Base-by-base conservation (phyloP, 2,113 vertebrate genomes). In the Phrynosoma platyrhinos region DNA sequence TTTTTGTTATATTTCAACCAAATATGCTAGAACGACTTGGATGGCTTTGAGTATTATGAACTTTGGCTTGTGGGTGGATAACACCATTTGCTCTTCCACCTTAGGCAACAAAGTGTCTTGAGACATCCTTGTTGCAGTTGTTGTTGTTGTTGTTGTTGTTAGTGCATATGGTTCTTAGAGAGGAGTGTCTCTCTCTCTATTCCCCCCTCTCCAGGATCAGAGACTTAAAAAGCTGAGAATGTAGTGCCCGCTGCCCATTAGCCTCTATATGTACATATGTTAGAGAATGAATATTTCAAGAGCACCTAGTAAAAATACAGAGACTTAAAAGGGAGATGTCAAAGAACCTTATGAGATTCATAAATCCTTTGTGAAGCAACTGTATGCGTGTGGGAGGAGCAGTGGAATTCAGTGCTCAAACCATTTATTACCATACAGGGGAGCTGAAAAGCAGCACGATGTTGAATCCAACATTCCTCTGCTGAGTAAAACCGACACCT, bases 291-390 rank as follows among this genome's bases (percentile, higher is more conserved):
- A 88, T 88, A 88, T 88, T 88, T 88, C 87, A 88, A 83, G 72
- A 88, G 81, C 74, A 83, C 74, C 87, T 88, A 88, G 81, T 88
- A 88, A 88, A 88, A 88, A 83, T 88, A 88, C n/a, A 16, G 75
- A 27, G 47, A 88, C 87, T 88, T 88, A 91, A 21, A 94, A 83
- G 88, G 79, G 79, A 82, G 93, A 90, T 94, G 95, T 91, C 94
- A 95, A 91, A 83, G 88, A 89, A 95, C 79, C 88, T 88, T 89
- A 93, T 93, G 92, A 91, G 88, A 89, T 95, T 95, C 94, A 94
- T 89, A 93, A 90, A 94, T 91, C 91, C 76, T 91, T 91, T 87
- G 90, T 94, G 91, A 93, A 95, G 93, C 89, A 92, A 90, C 86
- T 91, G 83, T 84, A 42, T 71, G 80, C 62, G 86, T 89, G 86